Base-by-base conservation (phyloP, 1,140 invertebrate species). In the Heliconius nattereri region DNA sequence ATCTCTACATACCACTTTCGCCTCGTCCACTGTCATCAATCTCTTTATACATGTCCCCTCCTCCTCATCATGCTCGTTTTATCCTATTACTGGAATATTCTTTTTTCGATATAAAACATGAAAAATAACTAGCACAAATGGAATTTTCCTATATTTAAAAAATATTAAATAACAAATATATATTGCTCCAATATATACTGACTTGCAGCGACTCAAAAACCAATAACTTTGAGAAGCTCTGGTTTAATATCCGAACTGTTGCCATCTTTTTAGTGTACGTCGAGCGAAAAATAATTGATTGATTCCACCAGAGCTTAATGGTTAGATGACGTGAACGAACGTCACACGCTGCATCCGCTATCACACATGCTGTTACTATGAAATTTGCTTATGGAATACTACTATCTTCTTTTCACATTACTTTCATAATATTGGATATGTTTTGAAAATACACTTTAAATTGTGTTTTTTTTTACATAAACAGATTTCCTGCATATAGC, bases 251-350 rank as follows among this genome's bases (percentile, higher is more conserved):
- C 91, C 91, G 88, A 86, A 85, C 87, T 80, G 87, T 86, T 85
- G 85, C 84, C 83, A 86, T 90, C 91, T 92, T 91, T 92, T 91
- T 91, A 88, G 85, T 73, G 82, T 84, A 84, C 84, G 81, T 81
- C 86, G 85, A 89, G 85, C 85, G 88, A 91, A 90, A 92, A 91
- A 90, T 91, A 91, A 91, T 92, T 90, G 91, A 92, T 92, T 88
- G 90, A 89, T 92, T 87, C 83, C 84, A 85, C 84, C 83, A 83
- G 66, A 70, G 86, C 87, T 89, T 90, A 91, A 92, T 90, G 87
- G 87, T 85, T 82, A 86, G 80, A 90, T 90, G 85, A 89, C 87
- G 88, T 89, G 88, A 86, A 88, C 86, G 84, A 83, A 81, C 84
- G 80, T 76, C 80, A 75, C 82, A 81, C 76, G 70, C 23, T 72